Base-by-base conservation (phyloP, 2,797 vertebrate genomes). In the Pipistrellus kuhlii region DNA sequence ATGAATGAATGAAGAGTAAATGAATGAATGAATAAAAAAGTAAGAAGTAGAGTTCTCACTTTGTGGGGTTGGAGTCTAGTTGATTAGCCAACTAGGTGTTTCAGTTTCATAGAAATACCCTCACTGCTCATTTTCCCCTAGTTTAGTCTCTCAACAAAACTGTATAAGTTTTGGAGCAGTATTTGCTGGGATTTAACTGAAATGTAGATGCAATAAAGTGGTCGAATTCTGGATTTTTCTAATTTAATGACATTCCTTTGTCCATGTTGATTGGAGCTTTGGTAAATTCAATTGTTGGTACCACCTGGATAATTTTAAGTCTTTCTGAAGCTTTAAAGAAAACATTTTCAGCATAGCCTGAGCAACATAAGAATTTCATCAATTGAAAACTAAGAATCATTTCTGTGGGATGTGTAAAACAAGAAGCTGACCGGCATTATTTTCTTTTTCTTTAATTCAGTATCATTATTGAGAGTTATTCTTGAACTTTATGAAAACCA, bases 401-500 rank as follows among this genome's bases (percentile, higher is more conserved):
- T 97, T 97, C 85, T 96, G 96, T 97, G 96, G 0, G 1, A 96
- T 96, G 95, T 71, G 68, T 97, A 97, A 97, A 98, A 97, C 97
- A 95, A 97, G 95, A 96, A 97, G 98, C 93, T 93, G 93, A 2
- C 8, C 90, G 27, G 93, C 95, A 84, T 96, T 96, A 90, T 97
- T 96, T 97, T 97, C 88, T 95, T 95, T 94, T 95, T 96, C 94
- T 94, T 94, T 93, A 93, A 96, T 95, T 94, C 96, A 1, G 0
- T 96, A 88, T 97, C 96, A 94, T 82, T 97, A 95, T 96, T 97
- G 95, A 95, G 96, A 97, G 95, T 97, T 98, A 97, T 98, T 98
- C 98, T 97, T 97, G 95, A 97, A 96, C 94, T 97, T 98, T 95
- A 98, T 97, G 98, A 97, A 97, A 98, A 98, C 97, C 98, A 98